phyloP scores from a whole-genome alignment of 2,797 vertebrate species.

The Bufotes viridis region DNA sequence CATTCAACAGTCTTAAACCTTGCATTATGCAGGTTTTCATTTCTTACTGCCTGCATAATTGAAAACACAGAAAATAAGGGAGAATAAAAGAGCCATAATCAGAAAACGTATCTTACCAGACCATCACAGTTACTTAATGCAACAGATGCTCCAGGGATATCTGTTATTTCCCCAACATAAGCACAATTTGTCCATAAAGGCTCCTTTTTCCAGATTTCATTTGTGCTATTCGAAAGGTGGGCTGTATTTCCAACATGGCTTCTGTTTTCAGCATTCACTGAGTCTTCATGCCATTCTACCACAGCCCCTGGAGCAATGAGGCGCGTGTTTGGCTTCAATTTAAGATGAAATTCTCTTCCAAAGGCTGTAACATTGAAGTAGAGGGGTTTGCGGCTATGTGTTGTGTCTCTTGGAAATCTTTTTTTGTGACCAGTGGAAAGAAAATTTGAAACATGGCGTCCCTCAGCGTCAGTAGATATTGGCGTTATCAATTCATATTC shows the following conservation, averaged over 20 bases:
- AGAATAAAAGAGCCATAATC: neutral
- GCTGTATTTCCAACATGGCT: constrained; percentile 63
- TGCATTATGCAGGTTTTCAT: neutral
- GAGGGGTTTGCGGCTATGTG: constrained; percentile 70
- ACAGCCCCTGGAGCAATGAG: constrained; percentile 87
- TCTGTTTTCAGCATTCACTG: constrained; percentile 66
- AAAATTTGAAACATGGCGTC: constrained; percentile 87
- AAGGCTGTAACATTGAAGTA: constrained; percentile 95
- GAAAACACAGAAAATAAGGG: neutral
- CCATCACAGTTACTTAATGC: constrained; percentile 99
- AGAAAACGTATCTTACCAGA: constrained; percentile 84
- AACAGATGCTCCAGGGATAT: constrained; percentile 88
- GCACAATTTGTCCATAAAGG: constrained; percentile 89
- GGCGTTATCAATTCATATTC: constrained; percentile 90
- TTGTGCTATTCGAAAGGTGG: constrained; percentile 29
- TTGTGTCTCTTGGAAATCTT: constrained; percentile 80
- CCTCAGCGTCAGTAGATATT: constrained; percentile 86
- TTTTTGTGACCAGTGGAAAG: constrained; percentile 87
- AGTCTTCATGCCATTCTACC: constrained; percentile 89
- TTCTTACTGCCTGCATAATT: neutral
- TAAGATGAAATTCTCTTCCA: constrained; percentile 92
- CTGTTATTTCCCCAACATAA: constrained; percentile 92
- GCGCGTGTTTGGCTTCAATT: constrained; percentile 82
- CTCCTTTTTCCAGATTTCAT: constrained; percentile 82
- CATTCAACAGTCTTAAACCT: neutral